Evolutionary conservation across 2,888 invertebrate species (phyloP).

Genomic region (Meiosimyza platycephala): DNA sequence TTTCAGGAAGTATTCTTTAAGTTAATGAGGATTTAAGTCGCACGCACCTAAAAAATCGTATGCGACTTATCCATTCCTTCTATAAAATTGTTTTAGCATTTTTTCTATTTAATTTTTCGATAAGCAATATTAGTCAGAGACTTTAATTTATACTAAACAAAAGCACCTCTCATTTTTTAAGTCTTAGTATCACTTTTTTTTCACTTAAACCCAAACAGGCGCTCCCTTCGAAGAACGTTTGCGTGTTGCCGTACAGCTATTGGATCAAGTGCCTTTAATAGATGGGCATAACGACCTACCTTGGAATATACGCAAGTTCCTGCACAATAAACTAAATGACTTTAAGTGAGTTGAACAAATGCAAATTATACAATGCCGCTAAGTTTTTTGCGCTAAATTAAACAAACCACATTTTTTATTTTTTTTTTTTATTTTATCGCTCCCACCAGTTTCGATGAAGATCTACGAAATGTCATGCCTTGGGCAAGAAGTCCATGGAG

Average conservation of each 20-base stretch:
- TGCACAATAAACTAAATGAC: constrained; percentile 88
- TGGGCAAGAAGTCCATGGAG: constrained; percentile 82
- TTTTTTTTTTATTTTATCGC: constrained; percentile 16
- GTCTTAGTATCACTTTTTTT: not conserved
- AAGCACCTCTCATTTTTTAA: no score
- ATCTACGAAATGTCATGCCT: constrained; percentile 76
- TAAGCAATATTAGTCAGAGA: no score
- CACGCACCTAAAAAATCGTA: no score
- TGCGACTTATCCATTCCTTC: no score
- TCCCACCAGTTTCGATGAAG: constrained; percentile 72
- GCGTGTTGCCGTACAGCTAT: constrained; percentile 77
- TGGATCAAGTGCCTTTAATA: constrained; percentile 82
- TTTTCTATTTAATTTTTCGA: no score
- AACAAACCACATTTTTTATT: constrained; percentile 14
- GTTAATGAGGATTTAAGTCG: no score
- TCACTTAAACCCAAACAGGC: constrained; percentile 63
- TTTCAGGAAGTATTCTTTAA: no score
- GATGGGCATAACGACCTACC: constrained; percentile 92
- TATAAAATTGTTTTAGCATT: no score
- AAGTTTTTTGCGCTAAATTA: constrained; percentile 3
- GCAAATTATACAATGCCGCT: not conserved
- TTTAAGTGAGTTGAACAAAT: constrained; percentile 72
- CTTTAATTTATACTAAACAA: no score
- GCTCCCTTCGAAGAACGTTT: constrained; percentile 82
- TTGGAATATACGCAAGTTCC: constrained; percentile 91